Percentiles rank a stretch among this genome's conserved stretches.
These are phyloP conservation scores for Ptilodon capucinus DNA, from an alignment of 2,888 invertebrate genomes.

Conservation along the genomic window DNA sequence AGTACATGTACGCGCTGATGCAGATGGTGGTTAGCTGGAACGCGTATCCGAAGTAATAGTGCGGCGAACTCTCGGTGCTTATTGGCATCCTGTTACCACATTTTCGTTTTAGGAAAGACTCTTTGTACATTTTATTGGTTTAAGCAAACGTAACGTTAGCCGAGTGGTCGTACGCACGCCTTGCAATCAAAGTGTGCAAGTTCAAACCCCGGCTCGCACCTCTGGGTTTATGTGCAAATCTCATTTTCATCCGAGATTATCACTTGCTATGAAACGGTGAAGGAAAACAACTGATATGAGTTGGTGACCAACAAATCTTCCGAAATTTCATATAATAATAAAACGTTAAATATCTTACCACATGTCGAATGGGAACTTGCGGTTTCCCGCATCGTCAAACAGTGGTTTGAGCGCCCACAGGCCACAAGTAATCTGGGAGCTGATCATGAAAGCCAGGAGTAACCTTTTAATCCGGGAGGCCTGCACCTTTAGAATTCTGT, in stretches of 20 bases:
- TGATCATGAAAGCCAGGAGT: constrained; percentile 62
- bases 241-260: no score
- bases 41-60: constrained; percentile 63
- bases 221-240: no score
- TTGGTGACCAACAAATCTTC: no score
- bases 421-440: constrained; percentile 62
- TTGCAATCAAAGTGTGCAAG: no score
- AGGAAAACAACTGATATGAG: no score
- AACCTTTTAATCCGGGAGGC: constrained; percentile 61
- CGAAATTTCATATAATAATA: no score
- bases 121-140: no score
- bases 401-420: constrained; percentile 68
- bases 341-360: constrained; percentile 55
- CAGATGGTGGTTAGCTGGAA: constrained; percentile 66
- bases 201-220: no score
- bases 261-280: no score
- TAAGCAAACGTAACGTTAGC: no score
- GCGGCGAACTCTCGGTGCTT: constrained; percentile 46
- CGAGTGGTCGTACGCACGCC: no score
- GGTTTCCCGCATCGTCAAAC: constrained; percentile 61
- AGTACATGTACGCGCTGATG: constrained; percentile 72
- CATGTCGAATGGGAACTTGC: constrained; percentile 73
- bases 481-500: constrained; percentile 56
- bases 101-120: background rate
- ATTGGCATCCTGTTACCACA: constrained; percentile 66